Evolutionary conservation across 1,140 invertebrate species (phyloP), one percentile per base, ranked within the genome.

Genomic region (Magallana angulata): DNA sequence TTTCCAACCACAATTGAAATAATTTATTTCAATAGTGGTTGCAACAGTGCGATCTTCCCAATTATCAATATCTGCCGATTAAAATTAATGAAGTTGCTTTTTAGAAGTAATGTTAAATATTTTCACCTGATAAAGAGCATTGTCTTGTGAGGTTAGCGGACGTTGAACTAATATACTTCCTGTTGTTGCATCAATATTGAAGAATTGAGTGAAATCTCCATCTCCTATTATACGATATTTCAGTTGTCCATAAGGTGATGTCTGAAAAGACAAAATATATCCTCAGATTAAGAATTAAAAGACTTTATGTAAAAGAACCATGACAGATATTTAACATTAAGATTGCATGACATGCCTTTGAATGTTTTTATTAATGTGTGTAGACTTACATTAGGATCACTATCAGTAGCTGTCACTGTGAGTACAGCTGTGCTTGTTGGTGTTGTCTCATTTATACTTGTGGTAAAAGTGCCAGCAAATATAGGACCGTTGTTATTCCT

Each of bases 211-310:
- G 57, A 90, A 90, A 82, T 93, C 90, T 36, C 93, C 93, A 85
- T 94, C 90, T 60, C 93, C 93, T 81, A 92, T 92, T 14, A 94
- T 59, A 48, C 24, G 18, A 85, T 93, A 93, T 16, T 86, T 88
- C 18, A 91, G 30, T n/a, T 87, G 84, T 71, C 91, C 90, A 84
- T 83, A 88, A 82, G 84, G 88, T 18, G 85, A 89, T 81, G 82
- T 14, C 88, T 84, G 87, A 84, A 24, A 85, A 82, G 16, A 85
- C 14, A 24, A 60, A 60, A 24, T 30, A 60, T 24, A 81, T 30
- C 36, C 36, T 36, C 36, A 36, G 1, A 36, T 36, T 36, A 3
- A 36, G 36, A 36, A 36, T 36, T 36, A 16, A 48, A 85, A 57
- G 48, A 16, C n/a, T 36, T 83, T 59, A n/a, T n/a, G 57, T 83